Base-by-base conservation (phyloP, 2,888 invertebrate genomes). In the Noctua comes region DNA sequence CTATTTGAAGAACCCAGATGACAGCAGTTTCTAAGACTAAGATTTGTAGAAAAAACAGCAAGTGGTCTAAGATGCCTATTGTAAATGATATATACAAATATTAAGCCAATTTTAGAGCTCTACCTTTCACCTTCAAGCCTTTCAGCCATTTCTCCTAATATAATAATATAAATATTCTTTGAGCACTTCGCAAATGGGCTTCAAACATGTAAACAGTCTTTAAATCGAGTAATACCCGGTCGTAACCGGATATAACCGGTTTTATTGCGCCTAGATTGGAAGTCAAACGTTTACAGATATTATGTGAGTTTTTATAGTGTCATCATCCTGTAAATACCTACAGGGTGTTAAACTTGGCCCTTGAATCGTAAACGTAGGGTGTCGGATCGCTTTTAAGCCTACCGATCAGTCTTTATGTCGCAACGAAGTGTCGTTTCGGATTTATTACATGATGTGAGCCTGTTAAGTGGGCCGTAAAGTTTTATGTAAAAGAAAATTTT, bases 201-300 rank as follows among this genome's bases (percentile, higher is more conserved):
- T 51, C 43, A 68, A 74, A 73, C 66, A 54, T 54, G 79, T 76
- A 86, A 86, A 75, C 85, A 85, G 80, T 69, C 59, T 87, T 85
- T 77, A 79, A 86, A 84, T 80, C 79, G 69, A 77, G 81, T 90
- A 88, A 90, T 89, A 90, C 83, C 75, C 84, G 79, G 85, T 85
- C 87, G 89, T 90, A 88, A 89, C 86, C 88, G 86, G 88, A 85
- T 83, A 91, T 91, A 90, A 90, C 90, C 82, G 66, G 87, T 86
- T 92, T 92, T 91, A 92, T 89, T 86, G 89, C 91, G 78, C 84
- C 88, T 90, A 91, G 92, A 94, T 94, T 92, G 92, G 92, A 92
- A 92, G 92, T 94, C 93, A 95, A 95, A 93, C 95, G 95, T 94
- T 96, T 95, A 94, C 92, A 93, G 93, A 94, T 94, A 94, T 94